Conservation (phyloP, 2,113 vertebrate genomes). For the Anolis carolinensis region DNA sequence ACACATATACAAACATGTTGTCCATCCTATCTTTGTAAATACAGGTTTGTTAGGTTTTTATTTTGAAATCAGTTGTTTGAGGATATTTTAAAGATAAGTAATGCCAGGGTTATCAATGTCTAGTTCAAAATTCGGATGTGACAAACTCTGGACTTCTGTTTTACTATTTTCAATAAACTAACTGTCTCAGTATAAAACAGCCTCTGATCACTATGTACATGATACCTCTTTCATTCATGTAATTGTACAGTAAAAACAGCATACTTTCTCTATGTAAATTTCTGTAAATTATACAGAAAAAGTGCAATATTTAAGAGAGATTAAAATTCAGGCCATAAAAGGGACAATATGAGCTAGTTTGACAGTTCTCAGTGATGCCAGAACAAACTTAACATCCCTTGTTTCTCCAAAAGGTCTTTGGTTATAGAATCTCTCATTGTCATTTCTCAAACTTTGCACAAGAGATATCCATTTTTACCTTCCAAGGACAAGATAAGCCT, state of each 20-base stretch:
- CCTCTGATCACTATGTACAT: neutral
- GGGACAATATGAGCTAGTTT: neutral
- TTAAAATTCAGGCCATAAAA: neutral
- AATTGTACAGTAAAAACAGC: neutral
- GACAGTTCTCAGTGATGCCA: neutral
- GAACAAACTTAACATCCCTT: neutral
- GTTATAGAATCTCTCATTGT: neutral
- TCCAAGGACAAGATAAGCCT: slow-evolving; percentile 37
- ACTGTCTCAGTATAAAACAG: neutral
- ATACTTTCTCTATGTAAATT: neutral
- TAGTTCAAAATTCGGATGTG: too few relatives aligned
- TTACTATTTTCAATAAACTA: neutral
- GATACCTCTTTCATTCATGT: neutral
- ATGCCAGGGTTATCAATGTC: too few relatives aligned
- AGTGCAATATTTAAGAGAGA: neutral
- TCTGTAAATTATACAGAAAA: neutral
- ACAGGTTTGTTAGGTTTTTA: too few relatives aligned
- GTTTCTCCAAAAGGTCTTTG: slow-evolving; percentile 20
- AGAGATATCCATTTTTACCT: slow-evolving; percentile 30
- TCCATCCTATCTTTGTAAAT: too few relatives aligned
- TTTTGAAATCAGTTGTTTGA: too few relatives aligned
- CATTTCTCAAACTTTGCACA: slow-evolving; percentile 18
- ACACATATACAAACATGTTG: too few relatives aligned
- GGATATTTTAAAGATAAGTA: too few relatives aligned
- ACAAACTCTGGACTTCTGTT: neutral